These are phyloP conservation scores for Ascaphus truei DNA, from an alignment of 2,113 vertebrate species.

Conservation along the genomic window DNA sequence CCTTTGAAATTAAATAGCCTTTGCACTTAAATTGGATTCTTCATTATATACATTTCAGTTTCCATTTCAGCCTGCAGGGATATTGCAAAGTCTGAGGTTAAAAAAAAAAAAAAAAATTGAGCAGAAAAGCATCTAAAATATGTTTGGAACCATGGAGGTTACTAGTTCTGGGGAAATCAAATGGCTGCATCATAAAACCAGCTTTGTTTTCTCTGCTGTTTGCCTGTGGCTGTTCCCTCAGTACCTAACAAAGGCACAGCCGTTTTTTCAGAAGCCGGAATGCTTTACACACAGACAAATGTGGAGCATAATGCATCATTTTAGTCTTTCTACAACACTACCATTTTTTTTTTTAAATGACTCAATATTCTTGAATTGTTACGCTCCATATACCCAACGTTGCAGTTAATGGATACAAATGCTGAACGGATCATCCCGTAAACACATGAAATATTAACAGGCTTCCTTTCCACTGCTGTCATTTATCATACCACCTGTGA, in stretches of 20 bases:
- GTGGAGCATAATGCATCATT: not conserved
- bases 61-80: constrained; percentile 18
- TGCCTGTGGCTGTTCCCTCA: constrained; percentile 4
- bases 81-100: not conserved
- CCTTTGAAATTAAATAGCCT: not conserved
- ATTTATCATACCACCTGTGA: too few relatives aligned
- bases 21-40: not conserved
- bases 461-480: too few relatives aligned
- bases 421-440: too few relatives aligned
- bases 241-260: not conserved
- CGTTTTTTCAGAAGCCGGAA: not conserved
- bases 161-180: constrained; percentile 5
- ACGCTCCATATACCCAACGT: too few relatives aligned
- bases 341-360: too few relatives aligned
- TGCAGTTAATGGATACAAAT: too few relatives aligned
- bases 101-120: not conserved
- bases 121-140: constrained; percentile 22
- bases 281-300: not conserved
- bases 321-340: too few relatives aligned
- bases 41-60: constrained; percentile 13
- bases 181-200: constrained; percentile 8
- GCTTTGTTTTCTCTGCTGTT: constrained; percentile 34
- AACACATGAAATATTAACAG: too few relatives aligned
- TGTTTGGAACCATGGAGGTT: not conserved
- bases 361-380: too few relatives aligned